Base-by-base conservation (phyloP, 1,140 invertebrate species). In the Andrena cerasifolii region DNA sequence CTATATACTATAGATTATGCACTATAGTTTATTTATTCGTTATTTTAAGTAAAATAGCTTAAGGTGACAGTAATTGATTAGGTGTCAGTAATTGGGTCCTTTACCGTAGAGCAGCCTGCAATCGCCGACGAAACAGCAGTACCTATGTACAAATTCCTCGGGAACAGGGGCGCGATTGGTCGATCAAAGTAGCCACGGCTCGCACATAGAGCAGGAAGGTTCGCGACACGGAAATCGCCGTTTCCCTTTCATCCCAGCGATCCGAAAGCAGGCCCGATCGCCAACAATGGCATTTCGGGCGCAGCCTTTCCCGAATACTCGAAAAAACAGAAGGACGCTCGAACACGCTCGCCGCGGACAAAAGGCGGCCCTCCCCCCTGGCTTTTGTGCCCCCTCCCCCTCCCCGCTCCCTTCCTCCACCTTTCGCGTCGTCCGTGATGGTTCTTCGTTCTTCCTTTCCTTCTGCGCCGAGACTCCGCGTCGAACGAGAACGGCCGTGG, bases 321-420 rank as follows among this genome's bases (percentile, higher is more conserved):
- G 49, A 47, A 72, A 31, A 63, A 72, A 78, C 56, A 78, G 76
- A 63, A 72, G 59, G 56, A 78, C 68, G 51, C 59, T 73, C 40
- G 68, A 73, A 56, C 67, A 14, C 68, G 36, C 16, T 28, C 28
- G 14, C 16, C 28, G 36, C 45, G 67, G 59, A 71, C 66, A 70
- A 78, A 78, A 73, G 68, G 21, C 66, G 16, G 33, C 28, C 18
- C 40, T 21, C 63, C 31, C 24, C 62, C n/a, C n/a, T n/a, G n/a
- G 1, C 43, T 68, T 51, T 58, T 67, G 40, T 66, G 4, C 24
- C 7, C 24, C 47, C 51, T 67, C 10, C 36, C n/a, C 26, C 24
- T 24, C 16, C 18, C 26, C 62, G 7, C 62, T 24, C 43, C 10
- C 28, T 47, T 40, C 2, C n/a, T 3, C 21, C 26, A n/a, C 47